A percentile compares a stretch with the other conserved stretches of the same genome.
Evolutionary conservation across 2,797 vertebrate genomes (phyloP).

Genomic region (Bufotes viridis): DNA sequence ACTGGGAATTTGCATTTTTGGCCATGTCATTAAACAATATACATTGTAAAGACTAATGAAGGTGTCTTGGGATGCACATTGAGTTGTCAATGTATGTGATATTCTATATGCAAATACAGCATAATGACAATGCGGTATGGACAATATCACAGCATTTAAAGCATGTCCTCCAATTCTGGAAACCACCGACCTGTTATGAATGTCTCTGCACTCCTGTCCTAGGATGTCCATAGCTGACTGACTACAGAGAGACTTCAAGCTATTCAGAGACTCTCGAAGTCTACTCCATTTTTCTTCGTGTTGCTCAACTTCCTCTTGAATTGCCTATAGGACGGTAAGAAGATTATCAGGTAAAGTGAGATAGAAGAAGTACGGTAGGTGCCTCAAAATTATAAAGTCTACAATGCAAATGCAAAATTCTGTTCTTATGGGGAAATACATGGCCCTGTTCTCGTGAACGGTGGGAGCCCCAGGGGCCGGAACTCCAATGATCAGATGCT

Average conservation of each 20-base stretch:
- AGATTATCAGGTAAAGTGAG: neutral
- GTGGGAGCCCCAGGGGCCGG: no score
- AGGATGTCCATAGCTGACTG: slow-evolving; percentile 70
- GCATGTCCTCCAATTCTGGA: neutral
- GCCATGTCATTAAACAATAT: neutral
- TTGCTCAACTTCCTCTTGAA: slow-evolving; percentile 76
- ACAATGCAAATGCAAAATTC: neutral
- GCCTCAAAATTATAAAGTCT: neutral
- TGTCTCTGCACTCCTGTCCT: slow-evolving; percentile 67
- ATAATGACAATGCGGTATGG: neutral
- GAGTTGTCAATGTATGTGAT: neutral
- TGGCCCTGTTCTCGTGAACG: no score
- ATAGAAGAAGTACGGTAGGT: neutral
- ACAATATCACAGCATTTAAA: neutral
- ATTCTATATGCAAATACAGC: neutral
- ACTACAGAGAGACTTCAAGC: slow-evolving; percentile 69
- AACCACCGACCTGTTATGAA: slow-evolving; percentile 3
- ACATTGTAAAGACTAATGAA: neutral
- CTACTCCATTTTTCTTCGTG: slow-evolving; percentile 75
- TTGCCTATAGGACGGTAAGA: slow-evolving; percentile 69
- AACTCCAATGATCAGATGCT: no score
- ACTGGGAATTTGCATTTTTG: neutral
- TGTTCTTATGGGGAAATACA: no score
- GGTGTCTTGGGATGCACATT: neutral
- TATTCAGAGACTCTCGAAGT: slow-evolving; percentile 67